Conservation (phyloP, 1,140 invertebrate species). For the Camponotus pennsylvanicus region DNA sequence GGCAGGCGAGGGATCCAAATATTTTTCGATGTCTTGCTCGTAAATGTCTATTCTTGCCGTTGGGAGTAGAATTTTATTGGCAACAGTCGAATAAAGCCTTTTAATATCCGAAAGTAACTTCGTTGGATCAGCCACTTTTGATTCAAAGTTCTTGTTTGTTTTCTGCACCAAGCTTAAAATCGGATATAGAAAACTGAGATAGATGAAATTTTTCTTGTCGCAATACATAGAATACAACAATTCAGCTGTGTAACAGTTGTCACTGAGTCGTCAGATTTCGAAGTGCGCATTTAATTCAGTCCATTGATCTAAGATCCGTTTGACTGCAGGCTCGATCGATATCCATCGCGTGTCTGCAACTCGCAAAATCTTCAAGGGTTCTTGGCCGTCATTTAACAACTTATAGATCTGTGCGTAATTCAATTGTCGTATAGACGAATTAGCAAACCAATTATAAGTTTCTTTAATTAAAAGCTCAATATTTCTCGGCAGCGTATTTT, state of each 20-base stretch:
- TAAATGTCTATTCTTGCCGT: slow-evolving; percentile 19
- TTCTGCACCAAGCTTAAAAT: slow-evolving; percentile 16
- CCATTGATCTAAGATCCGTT: slow-evolving; percentile 22
- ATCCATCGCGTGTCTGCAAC: slow-evolving; percentile 4
- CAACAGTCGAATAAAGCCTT: slow-evolving; percentile 10
- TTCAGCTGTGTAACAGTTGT: slow-evolving; percentile 24
- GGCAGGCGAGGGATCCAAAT: background rate
- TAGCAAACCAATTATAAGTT: slow-evolving; percentile 24
- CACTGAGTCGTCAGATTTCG: slow-evolving; percentile 10
- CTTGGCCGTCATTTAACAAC: background rate
- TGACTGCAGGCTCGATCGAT: slow-evolving; percentile 8
- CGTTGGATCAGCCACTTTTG: slow-evolving; percentile 13
- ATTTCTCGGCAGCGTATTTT: slow-evolving; percentile 17
- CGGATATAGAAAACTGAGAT: slow-evolving; percentile 13
- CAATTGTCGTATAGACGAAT: slow-evolving; percentile 13
- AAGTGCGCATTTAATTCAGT: background rate
- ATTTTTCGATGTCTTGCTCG: slow-evolving; percentile 8
- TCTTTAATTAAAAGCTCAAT: slow-evolving; percentile 32
- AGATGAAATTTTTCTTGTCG: slow-evolving; percentile 7
- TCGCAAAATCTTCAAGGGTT: slow-evolving; percentile 20
- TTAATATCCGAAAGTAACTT: slow-evolving; percentile 12
- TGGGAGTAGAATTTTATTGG: slow-evolving; percentile 13
- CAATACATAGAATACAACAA: slow-evolving; percentile 18
- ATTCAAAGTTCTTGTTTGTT: slow-evolving; percentile 28
- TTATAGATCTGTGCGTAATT: background rate